Evolutionary conservation across 2,113 vertebrate species (phyloP).

Genomic region (Solea senegalensis): DNA sequence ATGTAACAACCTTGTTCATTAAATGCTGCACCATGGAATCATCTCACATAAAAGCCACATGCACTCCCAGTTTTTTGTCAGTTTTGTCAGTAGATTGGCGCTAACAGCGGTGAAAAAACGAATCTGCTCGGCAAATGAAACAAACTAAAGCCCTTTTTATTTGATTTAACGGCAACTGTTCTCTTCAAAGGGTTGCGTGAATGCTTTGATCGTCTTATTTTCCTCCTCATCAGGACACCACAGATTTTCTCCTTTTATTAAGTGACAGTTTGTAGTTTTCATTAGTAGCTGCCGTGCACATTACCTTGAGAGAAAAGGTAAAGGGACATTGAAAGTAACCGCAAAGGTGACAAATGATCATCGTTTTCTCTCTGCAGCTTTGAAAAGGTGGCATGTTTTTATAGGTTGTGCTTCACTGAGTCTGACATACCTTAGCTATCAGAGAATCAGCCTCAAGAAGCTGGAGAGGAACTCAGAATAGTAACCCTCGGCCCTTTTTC

Average conservation of each 20-base stretch:
- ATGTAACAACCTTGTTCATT: background rate
- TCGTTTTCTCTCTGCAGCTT: no score
- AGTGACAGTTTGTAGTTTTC: conserved; percentile 28
- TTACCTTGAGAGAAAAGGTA: background rate
- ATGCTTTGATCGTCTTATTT: conserved; percentile 27
- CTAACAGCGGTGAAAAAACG: background rate
- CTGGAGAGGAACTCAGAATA: no score
- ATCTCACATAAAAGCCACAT: no score
- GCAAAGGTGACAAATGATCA: no score
- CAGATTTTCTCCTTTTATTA: conserved; percentile 11
- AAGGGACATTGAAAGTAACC: background rate
- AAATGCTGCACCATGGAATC: background rate
- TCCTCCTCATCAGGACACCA: conserved; percentile 13
- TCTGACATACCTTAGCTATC: no score
- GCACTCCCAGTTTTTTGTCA: background rate
- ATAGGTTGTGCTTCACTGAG: no score
- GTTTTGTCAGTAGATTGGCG: background rate
- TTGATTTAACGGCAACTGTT: background rate
- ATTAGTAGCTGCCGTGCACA: conserved; percentile 30
- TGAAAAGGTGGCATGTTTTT: no score
- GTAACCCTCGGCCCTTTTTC: no score
- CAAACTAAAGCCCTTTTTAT: background rate
- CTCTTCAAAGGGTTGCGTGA: conserved; percentile 25
- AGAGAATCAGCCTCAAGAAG: no score
- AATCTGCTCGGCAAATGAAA: background rate